Conservation (phyloP, 53 echinoderm and acorn worm genomes). For the Echinometra lucunter region DNA sequence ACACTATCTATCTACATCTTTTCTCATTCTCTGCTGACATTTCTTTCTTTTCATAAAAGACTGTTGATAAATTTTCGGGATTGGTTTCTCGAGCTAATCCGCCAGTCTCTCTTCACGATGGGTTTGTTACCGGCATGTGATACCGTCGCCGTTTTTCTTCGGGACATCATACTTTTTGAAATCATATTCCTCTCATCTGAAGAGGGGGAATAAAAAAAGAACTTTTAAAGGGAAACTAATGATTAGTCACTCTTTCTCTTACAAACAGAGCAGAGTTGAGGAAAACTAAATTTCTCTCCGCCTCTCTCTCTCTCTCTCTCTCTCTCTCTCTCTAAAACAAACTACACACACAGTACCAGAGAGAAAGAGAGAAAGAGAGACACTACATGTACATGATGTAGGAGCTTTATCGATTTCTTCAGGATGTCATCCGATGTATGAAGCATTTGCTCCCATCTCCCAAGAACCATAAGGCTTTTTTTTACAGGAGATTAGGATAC, state of each 20-base stretch:
- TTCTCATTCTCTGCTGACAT: neutral
- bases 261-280: no score
- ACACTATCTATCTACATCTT: neutral
- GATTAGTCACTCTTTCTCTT: neutral
- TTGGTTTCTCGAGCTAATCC: slow-evolving; percentile 18
- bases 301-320: no score
- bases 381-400: no score
- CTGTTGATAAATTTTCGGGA: slow-evolving; percentile 28
- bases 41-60: neutral
- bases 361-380: no score
- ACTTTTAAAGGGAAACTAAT: neutral
- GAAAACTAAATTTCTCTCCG: no score
- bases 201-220: neutral
- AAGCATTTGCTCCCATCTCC: no score
- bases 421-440: no score
- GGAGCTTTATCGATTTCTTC: no score
- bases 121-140: neutral
- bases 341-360: no score
- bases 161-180: neutral
- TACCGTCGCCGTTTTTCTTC: neutral
- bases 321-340: no score
- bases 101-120: neutral
- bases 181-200: neutral
- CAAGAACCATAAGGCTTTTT: no score
- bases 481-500: no score